phyloP scores from a whole-genome alignment of 2,888 invertebrate species.

The Ornithoptera priamus region DNA sequence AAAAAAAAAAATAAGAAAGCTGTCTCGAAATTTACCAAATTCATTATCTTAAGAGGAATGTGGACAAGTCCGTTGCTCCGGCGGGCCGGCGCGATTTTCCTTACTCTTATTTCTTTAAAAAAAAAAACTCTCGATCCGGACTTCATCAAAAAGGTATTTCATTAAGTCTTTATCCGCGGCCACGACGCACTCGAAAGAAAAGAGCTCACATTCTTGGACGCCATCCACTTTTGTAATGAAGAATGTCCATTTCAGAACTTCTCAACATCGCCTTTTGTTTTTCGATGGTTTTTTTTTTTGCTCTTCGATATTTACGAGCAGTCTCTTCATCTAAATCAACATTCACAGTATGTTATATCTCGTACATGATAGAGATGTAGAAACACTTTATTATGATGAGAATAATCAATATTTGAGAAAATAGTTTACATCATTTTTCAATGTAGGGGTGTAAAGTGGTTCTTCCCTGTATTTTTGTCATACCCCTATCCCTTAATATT shows the following conservation, averaged over 20 bases:
- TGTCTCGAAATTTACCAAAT: neutral
- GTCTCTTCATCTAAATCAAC: neutral
- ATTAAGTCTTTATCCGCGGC: constrained; percentile 67
- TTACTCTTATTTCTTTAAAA: constrained; percentile 24
- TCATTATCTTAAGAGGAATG: constrained; percentile 1
- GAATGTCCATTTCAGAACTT: constrained; percentile 70
- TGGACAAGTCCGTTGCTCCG: constrained; percentile 4
- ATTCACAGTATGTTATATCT: no score
- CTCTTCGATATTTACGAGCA: constrained; percentile 9
- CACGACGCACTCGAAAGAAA: constrained; percentile 59
- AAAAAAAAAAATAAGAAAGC: no score
- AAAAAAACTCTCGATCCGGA: constrained; percentile 43
- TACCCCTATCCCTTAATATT: no score
- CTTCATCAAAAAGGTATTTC: constrained; percentile 78
- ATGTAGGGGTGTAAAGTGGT: no score
- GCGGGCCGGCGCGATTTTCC: constrained; percentile 29
- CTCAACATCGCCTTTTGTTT: constrained; percentile 46
- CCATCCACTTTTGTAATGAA: constrained; percentile 69
- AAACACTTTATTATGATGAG: no score
- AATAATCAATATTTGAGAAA: no score
- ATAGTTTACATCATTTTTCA: no score
- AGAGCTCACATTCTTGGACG: constrained; percentile 68
- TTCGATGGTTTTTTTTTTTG: constrained; percentile 46
- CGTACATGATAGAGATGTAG: no score
- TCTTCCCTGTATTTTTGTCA: no score